Evolutionary conservation across 2,113 vertebrate species (phyloP), one percentile per base, ranked within the genome.

Genomic region (Toxotes jaculatrix): DNA sequence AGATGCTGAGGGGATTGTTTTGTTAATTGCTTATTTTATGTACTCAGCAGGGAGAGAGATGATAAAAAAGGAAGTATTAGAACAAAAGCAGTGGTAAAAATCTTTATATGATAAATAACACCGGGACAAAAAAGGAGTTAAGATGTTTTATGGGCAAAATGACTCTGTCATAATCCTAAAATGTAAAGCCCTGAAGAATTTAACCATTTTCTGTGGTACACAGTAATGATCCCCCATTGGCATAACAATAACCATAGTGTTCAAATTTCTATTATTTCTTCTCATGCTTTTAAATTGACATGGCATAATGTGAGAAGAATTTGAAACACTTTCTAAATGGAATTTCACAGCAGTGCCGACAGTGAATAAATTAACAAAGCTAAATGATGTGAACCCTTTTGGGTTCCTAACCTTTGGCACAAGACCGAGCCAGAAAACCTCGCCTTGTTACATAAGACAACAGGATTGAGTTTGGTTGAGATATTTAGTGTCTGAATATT

Each of bases 361-460:
- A 77, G 45, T 77, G 84, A 88, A 92, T 80, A 68, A 85, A 93
- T 89, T 89, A 90, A 72, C 67, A 55, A 69, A 82, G 45, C 78
- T 67, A 85, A 87, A 79, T 61, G 72, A 90, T 66, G 82, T 36
- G 55, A 80, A 38, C 61, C 76, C 69, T 77, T 86, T 80, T 55
- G 67, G 65, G 69, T 65, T 77, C 82, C 62, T 83, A 79, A 85
- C 83, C 80, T 87, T 78, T 87, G 77, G 68, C 32, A 72, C 19
- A 3, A 12, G 12, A 64, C 19, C 0, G 43, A 81, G 70, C 49
- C 77, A 66, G 13, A 59, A 53, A 61, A 79, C 0, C 27, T 36
- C 0, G 2, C 13, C 57, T 71, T 81, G 55, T 82, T 77, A 72
- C 40, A 47, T 40, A 57, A 87, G 72, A 74, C 75, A 75, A 73